Conservation (phyloP, 2,113 vertebrate species). For the Corythornis cristatus region DNA sequence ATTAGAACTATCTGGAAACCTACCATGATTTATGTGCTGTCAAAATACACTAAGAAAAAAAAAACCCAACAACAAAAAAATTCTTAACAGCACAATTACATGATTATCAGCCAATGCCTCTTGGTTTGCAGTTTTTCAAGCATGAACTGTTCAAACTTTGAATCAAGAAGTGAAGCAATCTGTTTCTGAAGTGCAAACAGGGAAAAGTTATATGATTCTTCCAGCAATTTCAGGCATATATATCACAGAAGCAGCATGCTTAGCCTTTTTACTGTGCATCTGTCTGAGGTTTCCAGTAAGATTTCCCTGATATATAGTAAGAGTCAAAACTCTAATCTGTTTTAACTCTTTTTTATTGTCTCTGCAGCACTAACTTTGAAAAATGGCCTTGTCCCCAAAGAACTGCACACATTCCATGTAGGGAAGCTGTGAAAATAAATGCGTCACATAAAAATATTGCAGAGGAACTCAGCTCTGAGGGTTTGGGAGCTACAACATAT, state of each 20-base stretch:
- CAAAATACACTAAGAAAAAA: not conserved
- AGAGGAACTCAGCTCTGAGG: not conserved
- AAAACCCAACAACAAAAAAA: not conserved
- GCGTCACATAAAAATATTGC: conserved; percentile 42
- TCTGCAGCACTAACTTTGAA: conserved; percentile 65
- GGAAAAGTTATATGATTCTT: conserved; percentile 51
- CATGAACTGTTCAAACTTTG: conserved; percentile 17
- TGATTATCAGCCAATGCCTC: not conserved
- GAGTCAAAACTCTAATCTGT: conserved; percentile 68
- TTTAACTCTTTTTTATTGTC: conserved; percentile 69
- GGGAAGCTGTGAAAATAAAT: conserved; percentile 63
- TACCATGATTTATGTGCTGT: conserved; percentile 20
- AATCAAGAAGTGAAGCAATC: conserved; percentile 51
- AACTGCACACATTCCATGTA: conserved; percentile 36
- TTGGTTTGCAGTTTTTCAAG: conserved; percentile 50
- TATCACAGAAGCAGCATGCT: conserved; percentile 69
- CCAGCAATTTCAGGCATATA: conserved; percentile 74
- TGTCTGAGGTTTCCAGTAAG: conserved; percentile 68
- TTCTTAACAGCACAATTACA: not conserved
- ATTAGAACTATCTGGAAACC: not conserved
- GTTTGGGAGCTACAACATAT: not conserved
- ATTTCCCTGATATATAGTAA: conserved; percentile 59
- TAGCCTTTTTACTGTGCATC: conserved; percentile 68
- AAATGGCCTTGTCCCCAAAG: conserved; percentile 60
- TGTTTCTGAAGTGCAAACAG: conserved; percentile 40